Evolutionary conservation across 2,888 invertebrate species (phyloP).

Genomic region (Germaria angustata): DNA sequence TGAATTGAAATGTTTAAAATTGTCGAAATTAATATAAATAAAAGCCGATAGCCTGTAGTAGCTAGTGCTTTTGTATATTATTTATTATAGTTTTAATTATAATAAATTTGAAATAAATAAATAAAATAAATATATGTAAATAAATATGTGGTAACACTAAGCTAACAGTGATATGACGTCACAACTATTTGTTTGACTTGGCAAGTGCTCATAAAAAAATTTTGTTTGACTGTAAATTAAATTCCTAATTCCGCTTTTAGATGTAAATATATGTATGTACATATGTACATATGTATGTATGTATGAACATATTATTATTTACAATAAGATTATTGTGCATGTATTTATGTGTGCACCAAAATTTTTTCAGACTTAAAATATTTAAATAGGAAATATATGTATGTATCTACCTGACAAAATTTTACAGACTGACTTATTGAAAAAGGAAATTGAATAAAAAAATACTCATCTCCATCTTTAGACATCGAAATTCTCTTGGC

Average conservation of each 20-base stretch:
- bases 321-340: no score
- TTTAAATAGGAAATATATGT: background rate
- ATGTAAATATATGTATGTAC: background rate
- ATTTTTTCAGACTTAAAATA: background rate
- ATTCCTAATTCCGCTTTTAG: no score
- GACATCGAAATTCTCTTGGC: background rate
- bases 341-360: background rate
- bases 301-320: background rate
- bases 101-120: no score
- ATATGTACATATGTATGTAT: background rate
- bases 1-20: no score
- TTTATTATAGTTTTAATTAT: no score
- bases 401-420: no score
- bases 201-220: background rate
- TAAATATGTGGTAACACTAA: constrained; percentile 11
- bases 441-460: background rate
- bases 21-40: no score
- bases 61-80: no score
- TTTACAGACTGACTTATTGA: no score
- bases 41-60: no score
- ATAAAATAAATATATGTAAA: no score
- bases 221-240: background rate
- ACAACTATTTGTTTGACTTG: background rate
- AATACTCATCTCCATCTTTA: constrained; percentile 41
- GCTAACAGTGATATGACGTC: background rate